These are phyloP conservation scores for Cephus pygmeus DNA, from an alignment of 2,888 invertebrate genomes.

Conservation along the genomic window DNA sequence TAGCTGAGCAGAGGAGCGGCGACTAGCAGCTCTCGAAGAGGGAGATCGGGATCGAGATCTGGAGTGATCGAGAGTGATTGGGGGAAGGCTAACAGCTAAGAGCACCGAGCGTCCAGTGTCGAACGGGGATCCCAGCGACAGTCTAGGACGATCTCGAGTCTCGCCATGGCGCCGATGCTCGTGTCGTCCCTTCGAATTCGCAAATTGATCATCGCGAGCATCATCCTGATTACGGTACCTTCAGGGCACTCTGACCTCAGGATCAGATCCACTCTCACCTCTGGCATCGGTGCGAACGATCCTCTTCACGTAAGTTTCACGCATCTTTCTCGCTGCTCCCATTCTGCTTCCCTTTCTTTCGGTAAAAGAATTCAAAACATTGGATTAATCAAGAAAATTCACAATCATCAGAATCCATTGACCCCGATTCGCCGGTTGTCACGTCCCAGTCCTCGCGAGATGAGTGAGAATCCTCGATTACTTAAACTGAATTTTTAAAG, in stretches of 20 bases:
- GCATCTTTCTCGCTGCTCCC: background rate
- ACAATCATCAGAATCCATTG: background rate
- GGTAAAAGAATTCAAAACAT: background rate
- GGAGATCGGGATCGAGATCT: slow-evolving; percentile 16
- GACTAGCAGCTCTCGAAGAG: slow-evolving; percentile 4
- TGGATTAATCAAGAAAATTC: background rate
- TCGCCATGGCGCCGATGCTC: slow-evolving; percentile 38
- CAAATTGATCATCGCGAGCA: slow-evolving; percentile 26
- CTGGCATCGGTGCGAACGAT: background rate
- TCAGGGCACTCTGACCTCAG: background rate
- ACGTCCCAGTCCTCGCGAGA: background rate
- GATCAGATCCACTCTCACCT: background rate
- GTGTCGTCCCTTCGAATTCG: slow-evolving; percentile 11
- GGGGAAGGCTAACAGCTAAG: slow-evolving; percentile 15
- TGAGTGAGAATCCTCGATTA: background rate
- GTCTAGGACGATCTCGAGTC: slow-evolving; percentile 42
- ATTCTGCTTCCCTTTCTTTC: background rate
- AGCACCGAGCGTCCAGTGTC: background rate
- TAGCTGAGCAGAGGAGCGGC: background rate
- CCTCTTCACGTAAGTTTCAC: background rate
- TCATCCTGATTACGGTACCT: background rate
- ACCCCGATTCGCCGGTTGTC: background rate
- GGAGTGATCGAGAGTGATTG: slow-evolving; percentile 16
- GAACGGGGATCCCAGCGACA: slow-evolving; percentile 21
- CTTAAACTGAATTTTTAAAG: background rate